Percentiles rank a stretch among this genome's conserved stretches.
Conservation (phyloP, 2,888 invertebrate genomes). For the Epicampocera succincta region DNA sequence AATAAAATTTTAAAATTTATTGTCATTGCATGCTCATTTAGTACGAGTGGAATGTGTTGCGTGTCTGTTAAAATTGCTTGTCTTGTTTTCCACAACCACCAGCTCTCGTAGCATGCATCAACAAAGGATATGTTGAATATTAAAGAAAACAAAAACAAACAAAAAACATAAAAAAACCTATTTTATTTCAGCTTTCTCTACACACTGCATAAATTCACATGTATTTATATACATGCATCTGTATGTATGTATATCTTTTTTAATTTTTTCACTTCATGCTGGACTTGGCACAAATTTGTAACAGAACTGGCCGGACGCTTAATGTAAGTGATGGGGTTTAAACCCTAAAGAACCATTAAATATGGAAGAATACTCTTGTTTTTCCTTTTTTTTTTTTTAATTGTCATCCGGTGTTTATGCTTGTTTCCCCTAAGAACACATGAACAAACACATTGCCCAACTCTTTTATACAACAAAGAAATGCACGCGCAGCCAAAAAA, state of each 20-base stretch:
- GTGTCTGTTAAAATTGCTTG: slow-evolving; percentile 48
- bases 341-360: slow-evolving; percentile 46
- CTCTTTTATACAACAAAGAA: not conserved
- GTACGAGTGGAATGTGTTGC: slow-evolving; percentile 27
- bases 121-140: slow-evolving; percentile 36
- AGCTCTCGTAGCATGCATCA: slow-evolving; percentile 16
- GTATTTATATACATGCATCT: not conserved
- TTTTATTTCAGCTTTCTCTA: not conserved
- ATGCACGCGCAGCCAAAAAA: slow-evolving; percentile 45
- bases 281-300: slow-evolving; percentile 48
- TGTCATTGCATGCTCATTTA: slow-evolving; percentile 67
- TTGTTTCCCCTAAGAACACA: slow-evolving; percentile 38
- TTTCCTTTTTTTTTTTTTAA: slow-evolving; percentile 28
- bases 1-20: slow-evolving; percentile 67
- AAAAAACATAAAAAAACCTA: slow-evolving; percentile 10
- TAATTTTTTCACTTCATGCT: slow-evolving; percentile 36
- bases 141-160: not conserved
- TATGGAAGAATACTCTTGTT: slow-evolving; percentile 27
- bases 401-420: slow-evolving; percentile 59
- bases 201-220: not conserved
- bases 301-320: slow-evolving; percentile 5
- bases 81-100: not conserved
- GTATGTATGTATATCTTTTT: not conserved
- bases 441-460: not conserved
- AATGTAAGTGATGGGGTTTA: slow-evolving; percentile 39